Conservation (phyloP, 2,797 vertebrate species). For the Mycteria americana region DNA sequence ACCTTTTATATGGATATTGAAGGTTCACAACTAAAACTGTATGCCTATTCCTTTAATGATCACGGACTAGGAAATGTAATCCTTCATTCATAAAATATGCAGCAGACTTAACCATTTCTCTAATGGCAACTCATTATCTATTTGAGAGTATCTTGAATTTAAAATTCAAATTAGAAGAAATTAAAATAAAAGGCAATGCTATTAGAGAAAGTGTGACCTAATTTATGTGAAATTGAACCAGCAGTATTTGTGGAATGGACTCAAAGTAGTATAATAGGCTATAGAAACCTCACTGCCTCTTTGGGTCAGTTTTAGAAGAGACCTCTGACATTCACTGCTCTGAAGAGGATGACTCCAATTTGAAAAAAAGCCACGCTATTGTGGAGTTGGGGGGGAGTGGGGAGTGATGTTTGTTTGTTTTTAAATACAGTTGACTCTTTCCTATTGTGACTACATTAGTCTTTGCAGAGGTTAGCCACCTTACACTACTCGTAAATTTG, state of each 20-base stretch:
- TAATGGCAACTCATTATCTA: neutral
- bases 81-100: slow-evolving; percentile 27
- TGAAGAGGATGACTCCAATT: neutral
- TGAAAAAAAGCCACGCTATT: neutral
- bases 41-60: neutral
- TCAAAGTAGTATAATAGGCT: neutral
- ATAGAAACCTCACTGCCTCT: neutral
- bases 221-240: neutral
- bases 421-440: neutral
- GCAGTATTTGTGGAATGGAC: neutral
- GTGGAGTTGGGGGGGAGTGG: accelerated
- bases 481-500: neutral
- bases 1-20: neutral
- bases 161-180: neutral
- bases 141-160: neutral
- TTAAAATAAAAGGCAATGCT: neutral
- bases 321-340: neutral
- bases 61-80: neutral
- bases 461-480: neutral
- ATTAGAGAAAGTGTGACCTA: neutral
- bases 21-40: neutral
- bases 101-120: neutral
- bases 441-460: neutral
- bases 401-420: neutral
- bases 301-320: neutral